These are phyloP conservation scores for Lycaon pictus DNA, from an alignment of 2,113 vertebrate genomes.

Conservation along the genomic window DNA sequence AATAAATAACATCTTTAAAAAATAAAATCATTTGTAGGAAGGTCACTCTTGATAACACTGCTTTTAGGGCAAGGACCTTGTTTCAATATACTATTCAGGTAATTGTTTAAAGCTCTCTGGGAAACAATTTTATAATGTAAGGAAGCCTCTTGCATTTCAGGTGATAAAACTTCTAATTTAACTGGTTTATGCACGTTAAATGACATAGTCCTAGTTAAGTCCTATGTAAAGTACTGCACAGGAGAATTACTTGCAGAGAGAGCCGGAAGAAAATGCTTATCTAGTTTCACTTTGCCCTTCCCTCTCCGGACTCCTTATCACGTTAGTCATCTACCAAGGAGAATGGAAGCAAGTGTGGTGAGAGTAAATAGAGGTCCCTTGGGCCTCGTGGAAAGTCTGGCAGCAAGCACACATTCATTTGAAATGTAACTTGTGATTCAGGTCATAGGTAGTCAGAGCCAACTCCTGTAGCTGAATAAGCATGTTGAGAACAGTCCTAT, in stretches of 20 bases:
- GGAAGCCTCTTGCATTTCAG: not conserved
- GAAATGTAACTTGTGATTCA: not conserved
- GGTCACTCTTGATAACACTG: not conserved
- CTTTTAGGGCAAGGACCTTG: not conserved
- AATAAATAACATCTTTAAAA: too few species aligned
- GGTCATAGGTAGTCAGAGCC: not conserved
- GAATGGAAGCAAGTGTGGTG: not conserved
- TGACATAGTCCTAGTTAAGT: not conserved
- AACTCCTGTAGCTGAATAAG: not conserved
- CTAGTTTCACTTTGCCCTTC: not conserved
- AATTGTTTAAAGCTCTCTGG: not conserved
- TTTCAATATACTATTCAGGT: not conserved
- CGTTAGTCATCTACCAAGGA: not conserved
- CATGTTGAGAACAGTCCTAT: not conserved
- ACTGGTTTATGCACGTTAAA: not conserved
- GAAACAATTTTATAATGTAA: conserved; percentile 29
- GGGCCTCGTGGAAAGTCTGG: not conserved
- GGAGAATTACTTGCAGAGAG: not conserved
- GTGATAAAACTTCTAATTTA: not conserved
- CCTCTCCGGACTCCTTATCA: not conserved
- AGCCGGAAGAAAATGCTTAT: not conserved
- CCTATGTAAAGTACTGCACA: not conserved
- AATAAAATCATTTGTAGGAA: not conserved
- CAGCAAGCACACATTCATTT: not conserved
- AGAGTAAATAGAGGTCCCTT: not conserved